phyloP scores from a whole-genome alignment of 2,113 vertebrate species.

The Corythoichthys haematopterus region DNA sequence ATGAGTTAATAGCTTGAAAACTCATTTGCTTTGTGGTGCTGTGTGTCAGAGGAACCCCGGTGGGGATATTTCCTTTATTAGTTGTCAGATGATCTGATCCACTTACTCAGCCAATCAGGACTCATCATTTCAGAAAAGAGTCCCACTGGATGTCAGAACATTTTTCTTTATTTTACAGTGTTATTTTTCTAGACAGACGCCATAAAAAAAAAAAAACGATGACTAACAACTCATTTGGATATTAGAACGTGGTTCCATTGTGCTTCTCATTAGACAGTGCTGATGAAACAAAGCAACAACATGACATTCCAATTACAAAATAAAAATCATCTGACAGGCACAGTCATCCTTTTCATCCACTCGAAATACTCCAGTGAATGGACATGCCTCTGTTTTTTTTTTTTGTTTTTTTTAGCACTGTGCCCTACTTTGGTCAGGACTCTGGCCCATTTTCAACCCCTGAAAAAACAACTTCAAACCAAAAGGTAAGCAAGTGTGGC shows the following conservation, averaged over 20 bases:
- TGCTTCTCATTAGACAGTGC: neutral
- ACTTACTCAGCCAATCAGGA: constrained; percentile 64
- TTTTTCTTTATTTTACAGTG: constrained; percentile 31
- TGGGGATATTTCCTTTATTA: constrained; percentile 62
- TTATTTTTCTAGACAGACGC: constrained; percentile 29
- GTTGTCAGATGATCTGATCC: constrained; percentile 62
- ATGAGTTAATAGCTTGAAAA: constrained; percentile 25
- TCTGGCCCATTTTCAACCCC: constrained; percentile 69
- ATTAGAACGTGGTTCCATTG: neutral
- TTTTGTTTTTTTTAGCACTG: constrained; percentile 63
- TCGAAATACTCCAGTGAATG: constrained; percentile 38
- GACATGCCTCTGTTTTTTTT: constrained; percentile 28
- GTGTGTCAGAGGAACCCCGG: constrained; percentile 36
- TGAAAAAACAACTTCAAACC: constrained; percentile 32
- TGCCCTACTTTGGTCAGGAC: constrained; percentile 68
- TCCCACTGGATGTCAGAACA: constrained; percentile 47
- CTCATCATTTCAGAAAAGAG: constrained; percentile 40
- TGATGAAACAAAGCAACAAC: neutral
- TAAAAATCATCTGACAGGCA: constrained; percentile 36
- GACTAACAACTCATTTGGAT: no score
- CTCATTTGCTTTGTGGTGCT: constrained; percentile 36
- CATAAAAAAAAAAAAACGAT: neutral
- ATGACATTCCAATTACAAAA: neutral
- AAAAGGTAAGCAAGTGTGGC: constrained; percentile 13
- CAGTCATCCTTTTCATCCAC: constrained; percentile 38